Base-by-base conservation (phyloP, 1,140 invertebrate genomes). In the Diorhabda sublineata region DNA sequence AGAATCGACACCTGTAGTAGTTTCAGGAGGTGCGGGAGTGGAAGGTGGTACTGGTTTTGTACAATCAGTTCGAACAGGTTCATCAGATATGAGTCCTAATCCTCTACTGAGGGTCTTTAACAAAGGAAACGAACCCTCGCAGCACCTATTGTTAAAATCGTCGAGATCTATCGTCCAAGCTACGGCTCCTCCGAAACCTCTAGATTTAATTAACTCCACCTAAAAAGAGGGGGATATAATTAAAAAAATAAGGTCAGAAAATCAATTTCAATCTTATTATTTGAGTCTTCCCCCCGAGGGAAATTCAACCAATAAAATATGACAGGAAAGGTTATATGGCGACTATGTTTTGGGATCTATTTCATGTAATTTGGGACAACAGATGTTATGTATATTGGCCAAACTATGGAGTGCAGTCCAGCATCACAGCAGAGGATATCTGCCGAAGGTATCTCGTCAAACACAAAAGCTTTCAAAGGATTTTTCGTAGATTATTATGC, bases 121-220 rank as follows among this genome's bases (percentile, higher is more conserved):
- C 4, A 95, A 77, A 0, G 93, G 92, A 71, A 88, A 94, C 0
- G 90, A 81, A 75, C 92, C 92, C 3, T 80, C 80, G 74, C 93
- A 95, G 78, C 93, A 95, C 0, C 84, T 82, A 80, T 95, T 95
- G 57, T 84, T 87, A 74, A 94, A 95, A 77, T 97, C 95, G 74
- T 97, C 95, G 68, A 98, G 81, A 77, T 98, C 96, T 0, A 97
- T 85, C 0, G 95, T 95, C 94, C 94, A 98, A 2, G 94, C 90
- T 69, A 92, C 90, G 2, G 90, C 88, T 5, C 94, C 94, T 2
- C 91, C 93, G 68, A 90, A 89, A 5, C 89, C 88, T 76, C 88
- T 86, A 2, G 84, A 82, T 26, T 86, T 79, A 2, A 93, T 88
- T 84, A 90, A 95, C 68, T 89, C 83, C 5, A 91, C 91, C 84